Evolutionary conservation across 2,113 vertebrate genomes (phyloP).

Genomic region (Platycercus adscitus): DNA sequence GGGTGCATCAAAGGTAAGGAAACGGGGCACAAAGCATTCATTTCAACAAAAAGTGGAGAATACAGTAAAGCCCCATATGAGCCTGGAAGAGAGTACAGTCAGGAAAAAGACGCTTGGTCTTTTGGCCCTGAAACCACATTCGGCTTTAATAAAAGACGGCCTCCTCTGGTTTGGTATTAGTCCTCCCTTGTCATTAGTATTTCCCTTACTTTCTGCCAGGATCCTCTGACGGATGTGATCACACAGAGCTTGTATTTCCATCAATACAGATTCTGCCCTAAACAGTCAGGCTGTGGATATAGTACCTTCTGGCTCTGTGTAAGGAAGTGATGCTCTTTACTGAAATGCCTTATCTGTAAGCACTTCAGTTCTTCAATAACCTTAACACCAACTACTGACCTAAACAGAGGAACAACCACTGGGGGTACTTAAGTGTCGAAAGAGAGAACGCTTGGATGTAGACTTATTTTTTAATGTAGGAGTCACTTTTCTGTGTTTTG

Average conservation of each 20-base stretch:
- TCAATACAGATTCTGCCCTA: not conserved
- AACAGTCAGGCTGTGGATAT: no score
- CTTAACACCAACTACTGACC: not conserved
- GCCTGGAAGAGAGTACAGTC: not conserved
- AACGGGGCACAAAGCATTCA: not conserved
- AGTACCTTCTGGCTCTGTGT: not conserved
- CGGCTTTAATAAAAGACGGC: not conserved
- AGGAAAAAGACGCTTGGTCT: not conserved
- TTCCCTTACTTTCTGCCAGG: not conserved
- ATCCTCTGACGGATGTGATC: not conserved
- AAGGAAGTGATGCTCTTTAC: not conserved
- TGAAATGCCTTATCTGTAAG: not conserved
- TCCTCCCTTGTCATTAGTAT: not conserved
- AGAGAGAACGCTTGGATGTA: not conserved
- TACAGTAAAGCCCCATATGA: not conserved
- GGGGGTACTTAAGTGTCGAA: not conserved
- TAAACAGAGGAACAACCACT: not conserved
- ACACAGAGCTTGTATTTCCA: not conserved
- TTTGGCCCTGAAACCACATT: not conserved
- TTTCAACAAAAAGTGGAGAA: not conserved
- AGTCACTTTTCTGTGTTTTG: not conserved
- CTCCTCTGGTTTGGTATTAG: not conserved
- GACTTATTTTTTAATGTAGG: not conserved
- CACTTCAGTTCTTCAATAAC: not conserved
- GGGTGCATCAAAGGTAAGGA: constrained; percentile 78